phyloP scores from a whole-genome alignment of 1,140 invertebrate genomes.

The Zaprionus camerounensis region DNA sequence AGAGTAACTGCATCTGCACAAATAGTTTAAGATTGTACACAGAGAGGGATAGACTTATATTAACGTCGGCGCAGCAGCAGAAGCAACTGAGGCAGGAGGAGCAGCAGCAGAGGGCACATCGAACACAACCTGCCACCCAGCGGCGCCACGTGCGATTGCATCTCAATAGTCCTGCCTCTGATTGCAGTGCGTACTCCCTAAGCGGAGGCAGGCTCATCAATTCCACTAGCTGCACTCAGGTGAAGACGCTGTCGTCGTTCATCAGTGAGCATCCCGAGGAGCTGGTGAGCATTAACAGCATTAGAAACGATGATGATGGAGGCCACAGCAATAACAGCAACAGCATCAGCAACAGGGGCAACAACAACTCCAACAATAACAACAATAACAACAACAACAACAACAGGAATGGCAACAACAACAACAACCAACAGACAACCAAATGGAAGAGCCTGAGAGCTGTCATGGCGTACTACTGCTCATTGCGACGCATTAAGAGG shows the following conservation, averaged over 20 bases:
- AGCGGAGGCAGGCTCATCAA: constrained; percentile 55
- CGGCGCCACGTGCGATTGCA: constrained; percentile 70
- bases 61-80: constrained; percentile 51
- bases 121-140: constrained; percentile 25
- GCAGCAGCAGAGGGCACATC: constrained; percentile 7
- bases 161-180: constrained; percentile 75
- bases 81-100: neutral
- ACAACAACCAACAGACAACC: constrained; percentile 87
- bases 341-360: constrained; percentile 76
- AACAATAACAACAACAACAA: neutral
- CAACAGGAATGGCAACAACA: constrained; percentile 86
- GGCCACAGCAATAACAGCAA: constrained; percentile 6
- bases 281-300: constrained; percentile 38
- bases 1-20: constrained; percentile 56
- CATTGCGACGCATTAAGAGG: constrained; percentile 94
- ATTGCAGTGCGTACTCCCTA: constrained; percentile 54
- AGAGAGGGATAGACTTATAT: constrained; percentile 81
- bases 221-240: constrained; percentile 46
- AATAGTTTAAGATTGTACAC: constrained; percentile 73
- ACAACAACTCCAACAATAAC: constrained; percentile 82
- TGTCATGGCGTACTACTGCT: constrained; percentile 94
- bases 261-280: constrained; percentile 75
- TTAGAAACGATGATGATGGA: neutral
- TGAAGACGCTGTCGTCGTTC: constrained; percentile 72
- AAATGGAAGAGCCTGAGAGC: constrained; percentile 93